Conservation (phyloP, 2,888 invertebrate species). For the Pegoplata infirma region DNA sequence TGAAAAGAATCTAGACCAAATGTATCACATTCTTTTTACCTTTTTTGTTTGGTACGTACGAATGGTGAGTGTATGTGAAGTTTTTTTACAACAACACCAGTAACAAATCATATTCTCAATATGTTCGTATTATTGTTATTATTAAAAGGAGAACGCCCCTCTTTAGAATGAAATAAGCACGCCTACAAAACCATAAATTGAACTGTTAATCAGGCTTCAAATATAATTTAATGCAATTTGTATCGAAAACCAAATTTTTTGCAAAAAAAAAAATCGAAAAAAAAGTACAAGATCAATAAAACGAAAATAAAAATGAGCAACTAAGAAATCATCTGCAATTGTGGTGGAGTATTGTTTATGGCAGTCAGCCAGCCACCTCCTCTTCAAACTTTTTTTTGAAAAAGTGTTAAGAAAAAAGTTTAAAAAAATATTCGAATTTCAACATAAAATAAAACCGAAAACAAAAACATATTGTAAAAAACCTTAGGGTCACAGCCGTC, state of each 20-base stretch:
- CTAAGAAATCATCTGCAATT: slow-evolving; percentile 31
- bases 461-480: slow-evolving; percentile 44
- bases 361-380: slow-evolving; percentile 13
- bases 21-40: slow-evolving; percentile 52
- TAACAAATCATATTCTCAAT: slow-evolving; percentile 54
- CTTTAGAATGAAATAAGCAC: slow-evolving; percentile 66
- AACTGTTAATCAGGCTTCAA: slow-evolving; percentile 68
- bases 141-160: slow-evolving; percentile 57
- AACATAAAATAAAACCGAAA: slow-evolving; percentile 30
- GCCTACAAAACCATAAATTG: slow-evolving; percentile 68
- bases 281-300: slow-evolving; percentile 20
- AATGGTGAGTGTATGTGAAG: no score
- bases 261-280: slow-evolving; percentile 40
- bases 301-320: neutral
- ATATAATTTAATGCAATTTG: slow-evolving; percentile 67
- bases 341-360: slow-evolving; percentile 24
- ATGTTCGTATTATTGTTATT: slow-evolving; percentile 33
- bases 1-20: slow-evolving; percentile 57
- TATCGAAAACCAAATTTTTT: slow-evolving; percentile 52
- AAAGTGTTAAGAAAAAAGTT: slow-evolving; percentile 51
- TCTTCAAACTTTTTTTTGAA: slow-evolving; percentile 16
- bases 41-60: slow-evolving; percentile 35
- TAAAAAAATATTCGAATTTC: slow-evolving; percentile 36
- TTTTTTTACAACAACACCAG: slow-evolving; percentile 20
- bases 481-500: slow-evolving; percentile 55